Evolutionary conservation across 2,113 vertebrate species (phyloP).

Genomic region (Phocoena phocoena): DNA sequence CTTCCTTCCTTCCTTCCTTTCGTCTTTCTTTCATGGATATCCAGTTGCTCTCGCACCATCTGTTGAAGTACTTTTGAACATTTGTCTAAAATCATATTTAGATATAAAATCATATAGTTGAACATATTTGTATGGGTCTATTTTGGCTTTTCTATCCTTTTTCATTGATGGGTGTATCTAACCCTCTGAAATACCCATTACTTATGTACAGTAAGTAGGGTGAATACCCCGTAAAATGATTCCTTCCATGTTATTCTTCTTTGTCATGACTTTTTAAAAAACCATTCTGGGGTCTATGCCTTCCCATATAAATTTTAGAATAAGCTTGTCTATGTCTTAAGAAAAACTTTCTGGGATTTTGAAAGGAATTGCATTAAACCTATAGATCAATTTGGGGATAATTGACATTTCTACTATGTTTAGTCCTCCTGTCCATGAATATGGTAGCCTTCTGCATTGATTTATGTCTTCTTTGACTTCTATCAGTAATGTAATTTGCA

Average conservation of each 20-base stretch:
- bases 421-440: not conserved
- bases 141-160: not conserved
- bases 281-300: not conserved
- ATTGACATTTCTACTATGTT: not conserved
- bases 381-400: not conserved
- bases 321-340: not conserved
- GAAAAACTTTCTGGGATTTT: not conserved
- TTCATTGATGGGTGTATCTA: not conserved
- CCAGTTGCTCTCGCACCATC: not conserved
- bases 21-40: not conserved
- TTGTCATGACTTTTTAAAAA: not conserved
- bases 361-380: not conserved
- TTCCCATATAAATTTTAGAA: not conserved
- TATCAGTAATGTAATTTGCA: not conserved
- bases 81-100: not conserved
- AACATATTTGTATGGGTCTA: not conserved
- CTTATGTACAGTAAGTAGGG: not conserved
- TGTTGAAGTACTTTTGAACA: not conserved
- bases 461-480: not conserved
- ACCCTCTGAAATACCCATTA: not conserved
- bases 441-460: not conserved
- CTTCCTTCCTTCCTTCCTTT: fast-evolving
- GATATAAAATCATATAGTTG: not conserved
- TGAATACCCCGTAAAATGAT: not conserved
- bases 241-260: not conserved